Evolutionary conservation across 2,113 vertebrate genomes (phyloP).

Genomic region (Nothoprocta pentlandii): DNA sequence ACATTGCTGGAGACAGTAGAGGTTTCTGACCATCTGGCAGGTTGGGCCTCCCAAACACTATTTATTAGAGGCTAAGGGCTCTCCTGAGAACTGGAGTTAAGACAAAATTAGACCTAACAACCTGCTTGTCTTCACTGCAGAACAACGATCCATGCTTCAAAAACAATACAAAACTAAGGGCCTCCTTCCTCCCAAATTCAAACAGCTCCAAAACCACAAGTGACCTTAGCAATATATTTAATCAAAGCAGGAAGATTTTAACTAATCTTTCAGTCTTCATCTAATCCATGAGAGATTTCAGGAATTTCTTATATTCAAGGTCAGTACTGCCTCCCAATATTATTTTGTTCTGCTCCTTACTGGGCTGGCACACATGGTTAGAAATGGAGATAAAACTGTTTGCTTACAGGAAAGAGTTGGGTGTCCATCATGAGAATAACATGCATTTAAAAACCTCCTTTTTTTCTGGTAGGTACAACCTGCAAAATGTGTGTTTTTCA

Average conservation of each 20-base stretch:
- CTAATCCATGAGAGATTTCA: neutral
- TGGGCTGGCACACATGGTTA: neutral
- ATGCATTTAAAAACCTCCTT: neutral
- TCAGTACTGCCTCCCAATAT: neutral
- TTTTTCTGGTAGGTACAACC: neutral
- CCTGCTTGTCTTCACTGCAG: neutral
- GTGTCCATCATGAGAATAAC: neutral
- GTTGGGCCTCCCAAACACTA: neutral
- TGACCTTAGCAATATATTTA: neutral
- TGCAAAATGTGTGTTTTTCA: neutral
- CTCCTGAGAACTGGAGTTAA: conserved; percentile 34
- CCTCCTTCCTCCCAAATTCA: neutral
- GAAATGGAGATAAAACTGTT: neutral
- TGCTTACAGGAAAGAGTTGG: neutral
- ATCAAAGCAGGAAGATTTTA: neutral
- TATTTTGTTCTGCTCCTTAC: neutral
- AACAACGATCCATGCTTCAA: neutral
- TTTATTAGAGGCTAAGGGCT: conserved; percentile 7
- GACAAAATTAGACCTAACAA: conserved; percentile 44
- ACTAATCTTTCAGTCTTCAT: neutral
- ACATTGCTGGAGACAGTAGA: neutral
- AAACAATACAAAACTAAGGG: neutral
- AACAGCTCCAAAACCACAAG: neutral
- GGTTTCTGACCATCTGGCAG: neutral
- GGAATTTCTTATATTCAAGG: rapidly evolving